Evolutionary conservation across 2,113 vertebrate genomes (phyloP), one percentile per base, ranked within the genome.

Genomic region (Maylandia zebra): DNA sequence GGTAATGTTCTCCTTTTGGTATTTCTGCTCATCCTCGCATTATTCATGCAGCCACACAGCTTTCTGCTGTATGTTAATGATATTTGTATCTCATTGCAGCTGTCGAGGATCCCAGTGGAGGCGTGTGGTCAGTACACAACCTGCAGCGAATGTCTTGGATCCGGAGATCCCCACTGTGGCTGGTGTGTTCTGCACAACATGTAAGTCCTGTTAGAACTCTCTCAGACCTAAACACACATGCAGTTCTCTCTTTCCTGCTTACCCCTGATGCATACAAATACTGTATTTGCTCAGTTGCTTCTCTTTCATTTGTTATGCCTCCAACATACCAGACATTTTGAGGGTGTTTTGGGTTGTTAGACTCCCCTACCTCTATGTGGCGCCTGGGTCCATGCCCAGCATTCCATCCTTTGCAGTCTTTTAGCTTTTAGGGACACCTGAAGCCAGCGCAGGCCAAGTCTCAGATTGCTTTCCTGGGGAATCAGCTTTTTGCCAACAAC

Each of bases 141-240:
- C 86, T 99, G 98, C 94, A 96, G 97, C 1, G 96, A 98, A 81
- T 99, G 98, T 91, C 96, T 99, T 16, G 98, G 98, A 87, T 99
- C 98, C 0, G 98, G 98, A 0, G 98, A 99, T 82, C 98, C 98
- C 10, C 98, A 99, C 94, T 99, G 98, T 10, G 98, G 98, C 79
- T 99, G 98, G 98, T 99, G 98, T 94, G 98, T 99, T 83, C 98
- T 99, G 19, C 98, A 99, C 92, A 99, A 98, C 95, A 97, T 43
- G 98, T 99, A 95, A 99, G 98, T 97, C 82, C 66, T 7, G 22
- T 45, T 57, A 7, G 5, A 55, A 12, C 57, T 79, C 19, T 57
- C 12, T 59, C 74, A n/a, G 16, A 55, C 50, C 13, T 50, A 55
- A 64, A 41, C 13, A 81, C 76, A 43, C 41, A 19, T 6, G 10